A percentile compares a stretch with the other conserved stretches of the same genome.
phyloP scores from a whole-genome alignment of 2,888 invertebrate genomes.

The Mythimna lalbum region DNA sequence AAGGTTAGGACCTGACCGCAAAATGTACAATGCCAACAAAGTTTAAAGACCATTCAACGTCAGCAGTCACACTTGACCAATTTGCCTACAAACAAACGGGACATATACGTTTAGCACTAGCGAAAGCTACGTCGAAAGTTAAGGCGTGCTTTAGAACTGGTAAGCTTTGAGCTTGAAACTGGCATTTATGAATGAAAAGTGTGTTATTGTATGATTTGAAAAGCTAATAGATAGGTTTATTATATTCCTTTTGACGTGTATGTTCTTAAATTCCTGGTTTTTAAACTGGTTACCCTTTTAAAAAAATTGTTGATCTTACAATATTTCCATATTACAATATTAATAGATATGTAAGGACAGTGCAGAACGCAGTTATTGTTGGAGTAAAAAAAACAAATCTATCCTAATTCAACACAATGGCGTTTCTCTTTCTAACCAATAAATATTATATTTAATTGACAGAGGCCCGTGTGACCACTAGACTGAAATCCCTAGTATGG shows the following conservation, averaged over 20 bases:
- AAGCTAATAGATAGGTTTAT: background rate
- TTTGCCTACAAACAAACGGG: conserved; percentile 60
- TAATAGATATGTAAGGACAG: too few relatives aligned
- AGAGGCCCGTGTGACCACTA: too few relatives aligned
- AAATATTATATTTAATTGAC: too few relatives aligned
- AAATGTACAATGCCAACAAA: conserved; percentile 45
- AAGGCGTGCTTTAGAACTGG: conserved; percentile 8
- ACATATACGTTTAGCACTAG: conserved; percentile 27
- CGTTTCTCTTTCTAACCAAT: too few relatives aligned
- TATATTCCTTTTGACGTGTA: background rate
- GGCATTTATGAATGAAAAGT: background rate
- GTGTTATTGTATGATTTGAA: background rate
- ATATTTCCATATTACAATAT: too few relatives aligned
- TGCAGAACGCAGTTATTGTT: too few relatives aligned
- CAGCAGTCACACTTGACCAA: conserved; percentile 56
- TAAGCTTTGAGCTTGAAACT: conserved; percentile 11
- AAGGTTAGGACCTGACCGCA: conserved; percentile 36
- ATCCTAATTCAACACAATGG: too few relatives aligned
- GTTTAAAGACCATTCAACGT: conserved; percentile 30
- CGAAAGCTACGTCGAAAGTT: conserved; percentile 54
- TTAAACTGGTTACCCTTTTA: too few relatives aligned
- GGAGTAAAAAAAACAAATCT: too few relatives aligned
- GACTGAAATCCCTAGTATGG: too few relatives aligned
- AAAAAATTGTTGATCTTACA: too few relatives aligned
- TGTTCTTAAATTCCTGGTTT: too few relatives aligned